Evolutionary conservation across 2,888 invertebrate species (phyloP).

Genomic region (Nemotelus pantherinus): DNA sequence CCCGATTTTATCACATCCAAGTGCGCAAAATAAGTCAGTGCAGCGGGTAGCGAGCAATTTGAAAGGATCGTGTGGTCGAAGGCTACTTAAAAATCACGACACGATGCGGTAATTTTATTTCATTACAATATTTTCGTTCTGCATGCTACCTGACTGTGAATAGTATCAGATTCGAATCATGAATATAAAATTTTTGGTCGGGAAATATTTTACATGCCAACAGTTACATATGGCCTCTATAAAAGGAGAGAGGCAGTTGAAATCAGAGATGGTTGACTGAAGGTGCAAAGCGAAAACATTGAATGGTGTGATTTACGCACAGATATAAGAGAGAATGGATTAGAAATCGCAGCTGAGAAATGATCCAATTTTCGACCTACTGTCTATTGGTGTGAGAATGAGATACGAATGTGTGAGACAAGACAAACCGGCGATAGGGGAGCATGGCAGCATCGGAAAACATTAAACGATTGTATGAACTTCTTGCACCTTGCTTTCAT

Average conservation of each 20-base stretch:
- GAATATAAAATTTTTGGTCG: conserved; percentile 19
- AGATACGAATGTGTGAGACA: too few species aligned
- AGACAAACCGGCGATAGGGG: too few species aligned
- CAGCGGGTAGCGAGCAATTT: background rate
- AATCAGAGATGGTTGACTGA: too few species aligned
- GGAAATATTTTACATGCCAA: conserved; percentile 19
- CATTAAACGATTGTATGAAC: too few species aligned
- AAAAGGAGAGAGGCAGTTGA: background rate
- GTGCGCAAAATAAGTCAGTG: conserved; percentile 24
- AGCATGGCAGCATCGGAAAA: too few species aligned
- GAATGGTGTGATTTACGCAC: too few species aligned
- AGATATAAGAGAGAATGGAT: too few species aligned
- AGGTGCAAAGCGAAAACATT: too few species aligned
- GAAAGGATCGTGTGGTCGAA: background rate
- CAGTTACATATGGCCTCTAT: background rate
- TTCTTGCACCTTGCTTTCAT: too few species aligned
- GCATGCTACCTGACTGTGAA: conserved; percentile 26
- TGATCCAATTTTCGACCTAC: too few species aligned
- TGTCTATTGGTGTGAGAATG: too few species aligned
- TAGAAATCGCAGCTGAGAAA: too few species aligned
- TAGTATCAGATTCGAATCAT: conserved; percentile 10
- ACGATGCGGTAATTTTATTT: conserved; percentile 32
- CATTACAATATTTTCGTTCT: conserved; percentile 34
- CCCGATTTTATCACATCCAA: conserved; percentile 24
- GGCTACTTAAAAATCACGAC: conserved; percentile 30